These are phyloP conservation scores for Nerophis ophidion DNA, from an alignment of 2,113 vertebrate genomes.

Conservation along the genomic window DNA sequence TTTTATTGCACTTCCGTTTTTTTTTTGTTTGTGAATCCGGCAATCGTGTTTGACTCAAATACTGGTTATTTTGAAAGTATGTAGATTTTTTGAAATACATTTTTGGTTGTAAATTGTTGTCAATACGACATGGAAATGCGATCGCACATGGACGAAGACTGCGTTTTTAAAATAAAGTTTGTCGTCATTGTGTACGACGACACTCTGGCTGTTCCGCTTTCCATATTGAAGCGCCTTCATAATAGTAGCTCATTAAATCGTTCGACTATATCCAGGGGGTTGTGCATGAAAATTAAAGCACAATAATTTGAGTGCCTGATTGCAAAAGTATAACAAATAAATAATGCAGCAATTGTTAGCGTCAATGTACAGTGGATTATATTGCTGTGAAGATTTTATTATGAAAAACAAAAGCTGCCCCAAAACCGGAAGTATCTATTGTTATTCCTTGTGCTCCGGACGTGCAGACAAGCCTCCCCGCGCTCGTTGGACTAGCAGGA, in stretches of 20 bases:
- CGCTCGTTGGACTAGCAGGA: slow-evolving; percentile 49
- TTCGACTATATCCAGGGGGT: too few species aligned
- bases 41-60: neutral
- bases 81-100: neutral
- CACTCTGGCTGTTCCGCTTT: neutral
- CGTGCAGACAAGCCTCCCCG: slow-evolving; percentile 44
- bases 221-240: neutral
- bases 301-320: too few species aligned
- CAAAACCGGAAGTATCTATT: slow-evolving; percentile 43
- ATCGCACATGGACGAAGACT: neutral
- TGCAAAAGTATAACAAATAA: neutral
- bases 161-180: neutral
- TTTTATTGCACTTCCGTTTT: neutral
- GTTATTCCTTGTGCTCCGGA: slow-evolving; percentile 28
- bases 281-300: too few species aligned
- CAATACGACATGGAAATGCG: neutral
- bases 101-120: neutral
- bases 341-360: neutral
- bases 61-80: neutral
- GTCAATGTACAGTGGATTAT: neutral
- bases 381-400: slow-evolving; percentile 25
- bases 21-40: neutral
- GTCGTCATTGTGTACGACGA: neutral
- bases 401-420: slow-evolving; percentile 19
- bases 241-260: neutral